A percentile compares a stretch with the other conserved stretches of the same genome.
phyloP scores from a whole-genome alignment of 64 coral and sea anemone species.

The Stylophora pistillata region DNA sequence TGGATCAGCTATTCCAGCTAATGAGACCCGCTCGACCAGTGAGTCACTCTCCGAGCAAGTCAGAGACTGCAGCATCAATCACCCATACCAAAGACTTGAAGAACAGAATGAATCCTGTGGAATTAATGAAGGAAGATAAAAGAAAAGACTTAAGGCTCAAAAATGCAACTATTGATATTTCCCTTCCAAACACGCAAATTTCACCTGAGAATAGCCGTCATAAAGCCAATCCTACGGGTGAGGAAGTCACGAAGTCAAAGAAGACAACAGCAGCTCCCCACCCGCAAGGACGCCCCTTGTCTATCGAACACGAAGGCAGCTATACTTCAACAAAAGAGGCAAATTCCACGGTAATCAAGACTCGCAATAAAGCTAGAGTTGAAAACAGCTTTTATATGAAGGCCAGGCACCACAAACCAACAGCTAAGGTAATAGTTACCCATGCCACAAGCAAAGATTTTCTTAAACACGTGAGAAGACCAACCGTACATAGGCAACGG shows the following conservation, averaged over 20 bases:
- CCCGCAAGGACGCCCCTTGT: too few relatives aligned
- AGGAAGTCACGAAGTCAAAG: too few relatives aligned
- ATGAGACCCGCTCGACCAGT: background rate
- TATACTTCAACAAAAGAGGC: background rate
- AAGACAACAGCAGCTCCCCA: too few relatives aligned
- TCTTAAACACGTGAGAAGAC: background rate
- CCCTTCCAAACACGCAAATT: too few relatives aligned
- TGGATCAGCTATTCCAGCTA: conserved; percentile 10
- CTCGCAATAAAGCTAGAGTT: background rate
- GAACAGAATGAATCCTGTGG: background rate
- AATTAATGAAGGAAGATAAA: background rate
- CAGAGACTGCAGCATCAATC: background rate
- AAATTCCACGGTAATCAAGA: background rate
- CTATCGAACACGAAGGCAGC: too few relatives aligned
- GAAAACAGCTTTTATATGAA: background rate
- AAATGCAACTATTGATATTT: too few relatives aligned
- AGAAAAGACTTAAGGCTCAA: too few relatives aligned
- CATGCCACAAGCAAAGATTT: background rate
- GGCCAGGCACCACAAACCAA: background rate
- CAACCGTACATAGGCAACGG: background rate
- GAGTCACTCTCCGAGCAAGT: background rate
- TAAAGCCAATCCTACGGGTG: too few relatives aligned
- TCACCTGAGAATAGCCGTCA: too few relatives aligned
- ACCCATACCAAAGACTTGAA: too few relatives aligned
- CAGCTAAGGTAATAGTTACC: background rate